phyloP scores from a whole-genome alignment of 2,113 vertebrate species.

The Chroicocephalus ridibundus region DNA sequence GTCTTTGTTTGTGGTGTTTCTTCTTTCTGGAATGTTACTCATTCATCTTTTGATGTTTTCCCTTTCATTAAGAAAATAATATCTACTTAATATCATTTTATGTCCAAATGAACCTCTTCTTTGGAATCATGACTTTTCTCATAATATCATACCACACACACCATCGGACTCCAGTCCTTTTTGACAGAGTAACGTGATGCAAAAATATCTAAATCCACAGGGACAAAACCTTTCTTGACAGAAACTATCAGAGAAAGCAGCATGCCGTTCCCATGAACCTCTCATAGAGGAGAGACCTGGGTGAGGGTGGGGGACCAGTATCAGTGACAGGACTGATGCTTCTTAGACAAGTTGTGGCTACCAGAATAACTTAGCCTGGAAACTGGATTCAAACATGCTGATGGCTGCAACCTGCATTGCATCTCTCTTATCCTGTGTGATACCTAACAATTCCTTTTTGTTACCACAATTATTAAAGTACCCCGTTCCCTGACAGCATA shows the following conservation, averaged over 20 bases:
- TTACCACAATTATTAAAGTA: not conserved
- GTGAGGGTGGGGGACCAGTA: not conserved
- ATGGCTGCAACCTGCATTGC: not conserved
- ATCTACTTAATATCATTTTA: not conserved
- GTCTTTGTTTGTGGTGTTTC: not conserved
- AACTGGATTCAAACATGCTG: not conserved
- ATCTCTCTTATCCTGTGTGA: not conserved
- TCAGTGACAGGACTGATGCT: not conserved
- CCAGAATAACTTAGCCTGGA: not conserved
- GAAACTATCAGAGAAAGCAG: not conserved
- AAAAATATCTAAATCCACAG: not conserved
- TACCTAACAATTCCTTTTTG: accelerated
- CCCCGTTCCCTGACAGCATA: accelerated
- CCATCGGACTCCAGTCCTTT: not conserved
- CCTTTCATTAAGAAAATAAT: not conserved
- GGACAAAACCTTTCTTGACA: not conserved
- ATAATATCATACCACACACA: not conserved
- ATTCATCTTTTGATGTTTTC: not conserved
- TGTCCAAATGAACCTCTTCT: not conserved
- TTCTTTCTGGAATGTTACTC: not conserved
- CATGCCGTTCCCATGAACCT: not conserved
- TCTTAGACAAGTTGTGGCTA: not conserved
- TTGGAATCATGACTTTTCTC: not conserved
- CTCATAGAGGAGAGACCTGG: not conserved
- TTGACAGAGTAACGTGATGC: not conserved